Evolutionary conservation across 2,888 invertebrate genomes (phyloP).

Genomic region (Metellina segmentata): DNA sequence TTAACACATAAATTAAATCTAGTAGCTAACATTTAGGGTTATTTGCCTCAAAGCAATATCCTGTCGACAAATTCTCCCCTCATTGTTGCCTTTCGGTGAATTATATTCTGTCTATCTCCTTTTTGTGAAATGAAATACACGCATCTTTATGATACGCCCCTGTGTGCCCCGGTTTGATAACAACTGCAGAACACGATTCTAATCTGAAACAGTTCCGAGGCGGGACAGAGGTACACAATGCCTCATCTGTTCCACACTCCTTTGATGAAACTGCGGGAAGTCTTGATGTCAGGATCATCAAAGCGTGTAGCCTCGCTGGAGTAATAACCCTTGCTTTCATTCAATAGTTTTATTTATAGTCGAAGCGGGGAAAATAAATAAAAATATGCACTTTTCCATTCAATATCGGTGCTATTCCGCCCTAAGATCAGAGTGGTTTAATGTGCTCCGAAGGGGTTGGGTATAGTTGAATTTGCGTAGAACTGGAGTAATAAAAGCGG

Average conservation of each 20-base stretch:
- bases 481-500: no score
- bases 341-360: neutral
- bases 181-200: neutral
- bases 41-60: no score
- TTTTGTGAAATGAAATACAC: neutral
- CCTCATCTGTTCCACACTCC: neutral
- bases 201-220: neutral
- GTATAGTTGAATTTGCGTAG: no score
- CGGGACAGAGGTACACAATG: neutral
- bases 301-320: neutral
- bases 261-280: neutral
- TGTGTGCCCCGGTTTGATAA: neutral
- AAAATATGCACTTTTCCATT: no score
- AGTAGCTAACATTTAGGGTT: no score
- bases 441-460: no score
- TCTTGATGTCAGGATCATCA: neutral
- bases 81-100: no score
- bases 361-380: neutral
- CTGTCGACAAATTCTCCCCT: no score
- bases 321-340: conserved; percentile 13
- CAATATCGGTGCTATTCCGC: no score
- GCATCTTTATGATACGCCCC: neutral
- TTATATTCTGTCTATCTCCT: no score
- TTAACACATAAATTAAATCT: no score
- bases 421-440: no score